phyloP scores from a whole-genome alignment of 2,888 invertebrate species.

The Ctena decussata region DNA sequence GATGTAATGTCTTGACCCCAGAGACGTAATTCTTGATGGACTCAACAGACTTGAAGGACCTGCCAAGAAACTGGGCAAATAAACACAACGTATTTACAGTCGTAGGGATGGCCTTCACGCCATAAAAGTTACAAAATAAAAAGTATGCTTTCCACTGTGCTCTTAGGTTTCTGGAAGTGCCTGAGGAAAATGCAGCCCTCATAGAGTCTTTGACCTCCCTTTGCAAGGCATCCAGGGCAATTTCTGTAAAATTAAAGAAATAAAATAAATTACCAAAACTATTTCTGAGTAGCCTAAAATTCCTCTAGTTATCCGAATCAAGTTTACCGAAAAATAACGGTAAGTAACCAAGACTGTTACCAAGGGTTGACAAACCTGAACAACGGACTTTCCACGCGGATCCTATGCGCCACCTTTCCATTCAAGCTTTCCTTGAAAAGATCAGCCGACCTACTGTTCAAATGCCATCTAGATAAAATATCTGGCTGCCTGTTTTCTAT shows the following conservation, averaged over 20 bases:
- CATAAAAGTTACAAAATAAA: background rate
- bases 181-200: background rate
- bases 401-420: background rate
- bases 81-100: background rate
- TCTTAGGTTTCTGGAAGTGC: no score
- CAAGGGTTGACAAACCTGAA: background rate
- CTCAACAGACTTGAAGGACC: no score
- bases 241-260: background rate
- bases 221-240: background rate
- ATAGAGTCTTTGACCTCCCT: background rate
- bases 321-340: background rate
- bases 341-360: background rate
- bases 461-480: background rate
- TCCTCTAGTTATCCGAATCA: background rate
- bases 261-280: background rate
- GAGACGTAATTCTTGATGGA: background rate
- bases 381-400: background rate
- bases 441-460: no score
- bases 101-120: background rate
- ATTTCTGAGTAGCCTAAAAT: background rate
- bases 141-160: no score
- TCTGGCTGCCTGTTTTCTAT: background rate
- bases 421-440: no score
- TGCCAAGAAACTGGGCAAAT: background rate
- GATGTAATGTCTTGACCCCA: background rate